Base-by-base conservation (phyloP, 2,797 vertebrate species). In the Cynopterus sphinx region DNA sequence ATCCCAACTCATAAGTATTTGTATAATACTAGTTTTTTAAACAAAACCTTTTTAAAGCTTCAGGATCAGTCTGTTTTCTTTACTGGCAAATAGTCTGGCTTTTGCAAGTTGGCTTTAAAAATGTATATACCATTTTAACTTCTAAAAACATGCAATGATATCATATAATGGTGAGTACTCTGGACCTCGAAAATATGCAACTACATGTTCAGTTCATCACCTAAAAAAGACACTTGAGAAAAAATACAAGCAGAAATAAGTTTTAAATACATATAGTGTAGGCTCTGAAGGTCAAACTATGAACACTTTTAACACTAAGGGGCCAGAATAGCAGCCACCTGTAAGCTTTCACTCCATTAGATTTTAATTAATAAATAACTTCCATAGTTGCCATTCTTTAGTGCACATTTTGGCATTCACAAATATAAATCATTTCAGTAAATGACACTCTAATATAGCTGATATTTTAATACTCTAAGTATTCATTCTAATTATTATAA, bases 281-380 rank as follows among this genome's bases (percentile, higher is more conserved):
- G 67, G 33, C 19, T 85, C 61, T 67, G 41, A 67, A 71, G 10
- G 39, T 53, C 75, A 73, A 79, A 87, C 5, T n/a, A 61, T 46
- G 36, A 79, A 61, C 26, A 91, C 46, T 84, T 84, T 75, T 78
- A 88, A 88, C 5, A 90, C 11, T 78, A 59, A 63, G n/a, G 2
- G 36, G 46, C 53, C 22, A 82, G 33, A 82, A n/a, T 11, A 93
- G 7, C 65, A 83, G 19, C n/a, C 83, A 39, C 11, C 78, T 1
- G 8, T 3, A 55, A 90, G 4, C 24, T 55, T 77, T 86, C 71
- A 63, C 22, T 3, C 77, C 24, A 16, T 59, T 94, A 22, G 24
- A 24, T 57, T 81, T 82, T 78, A 86, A 73, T 90, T 68, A 75
- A 33, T 63, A 92, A 90, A 10, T 73, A 95, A 91, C 28, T 90